Percentiles rank a stretch among this genome's conserved stretches.
These are phyloP conservation scores for Acipenser oxyrinchus DNA, from an alignment of 2,797 vertebrate species.

Conservation along the genomic window DNA sequence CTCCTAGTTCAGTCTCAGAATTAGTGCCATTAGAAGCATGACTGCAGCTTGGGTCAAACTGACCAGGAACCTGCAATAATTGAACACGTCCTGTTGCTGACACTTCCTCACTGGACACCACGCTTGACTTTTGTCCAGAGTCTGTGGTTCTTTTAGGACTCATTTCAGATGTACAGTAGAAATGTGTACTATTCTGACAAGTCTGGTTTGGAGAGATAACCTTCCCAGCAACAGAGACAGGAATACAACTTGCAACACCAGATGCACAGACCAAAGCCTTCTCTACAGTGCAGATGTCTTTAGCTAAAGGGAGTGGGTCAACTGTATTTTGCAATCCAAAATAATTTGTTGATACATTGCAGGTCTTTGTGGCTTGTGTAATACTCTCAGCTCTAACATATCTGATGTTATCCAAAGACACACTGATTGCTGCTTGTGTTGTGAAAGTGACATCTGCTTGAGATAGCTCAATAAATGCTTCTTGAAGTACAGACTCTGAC, in stretches of 20 bases:
- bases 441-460: conserved; percentile 85
- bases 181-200: conserved; percentile 37
- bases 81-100: conserved; percentile 33
- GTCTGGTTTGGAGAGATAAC: conserved; percentile 64
- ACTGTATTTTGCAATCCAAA: conserved; percentile 38
- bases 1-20: conserved; percentile 23
- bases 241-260: conserved; percentile 84
- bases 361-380: conserved; percentile 53
- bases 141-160: conserved; percentile 37
- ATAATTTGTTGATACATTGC: conserved; percentile 53
- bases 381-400: conserved; percentile 69
- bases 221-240: conserved; percentile 82
- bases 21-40: conserved; percentile 24
- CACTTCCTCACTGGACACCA: conserved; percentile 29
- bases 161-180: conserved; percentile 34
- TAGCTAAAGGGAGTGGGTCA: conserved; percentile 42
- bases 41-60: conserved; percentile 28
- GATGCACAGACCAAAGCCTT: conserved; percentile 88
- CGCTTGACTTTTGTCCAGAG: conserved; percentile 22
- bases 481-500: conserved; percentile 94
- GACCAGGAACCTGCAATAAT: conserved; percentile 21
- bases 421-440: conserved; percentile 84
- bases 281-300: conserved; percentile 74
- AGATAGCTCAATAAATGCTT: conserved; percentile 94
- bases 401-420: conserved; percentile 82